Evolutionary conservation across 2,113 vertebrate genomes (phyloP).

Genomic region (Ictidomys tridecemlineatus): DNA sequence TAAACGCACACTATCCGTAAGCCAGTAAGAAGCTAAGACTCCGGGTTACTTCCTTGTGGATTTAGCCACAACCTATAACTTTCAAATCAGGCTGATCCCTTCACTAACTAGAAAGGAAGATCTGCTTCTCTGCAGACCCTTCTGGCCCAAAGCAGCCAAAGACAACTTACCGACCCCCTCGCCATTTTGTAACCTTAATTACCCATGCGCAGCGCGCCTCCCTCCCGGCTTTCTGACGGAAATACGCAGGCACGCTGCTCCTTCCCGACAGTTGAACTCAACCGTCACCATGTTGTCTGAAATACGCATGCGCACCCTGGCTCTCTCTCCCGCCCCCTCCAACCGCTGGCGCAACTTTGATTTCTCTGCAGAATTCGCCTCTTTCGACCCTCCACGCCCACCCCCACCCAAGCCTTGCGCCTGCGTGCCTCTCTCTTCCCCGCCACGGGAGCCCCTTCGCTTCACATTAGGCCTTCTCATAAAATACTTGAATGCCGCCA

Average conservation of each 20-base stretch:
- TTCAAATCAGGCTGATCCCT: neutral
- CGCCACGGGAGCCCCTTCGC: neutral
- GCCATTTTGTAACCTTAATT: constrained; percentile 66
- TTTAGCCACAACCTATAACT: neutral
- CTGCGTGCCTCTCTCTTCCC: neutral
- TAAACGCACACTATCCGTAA: neutral
- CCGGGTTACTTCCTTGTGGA: neutral
- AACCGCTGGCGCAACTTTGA: neutral
- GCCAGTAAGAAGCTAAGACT: neutral
- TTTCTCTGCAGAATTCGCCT: neutral
- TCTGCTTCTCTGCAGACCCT: neutral
- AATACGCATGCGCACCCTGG: neutral
- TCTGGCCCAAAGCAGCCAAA: neutral
- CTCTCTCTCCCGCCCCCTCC: too few species aligned
- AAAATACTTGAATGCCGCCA: neutral
- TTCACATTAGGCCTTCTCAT: neutral
- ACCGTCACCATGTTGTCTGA: neutral
- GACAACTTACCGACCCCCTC: constrained; percentile 60
- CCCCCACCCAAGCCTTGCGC: neutral
- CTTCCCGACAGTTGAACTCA: neutral
- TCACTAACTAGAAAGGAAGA: neutral
- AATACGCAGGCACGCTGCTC: constrained; percentile 22
- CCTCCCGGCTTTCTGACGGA: neutral
- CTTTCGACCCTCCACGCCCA: neutral
- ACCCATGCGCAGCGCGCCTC: neutral